Conservation (phyloP, 2,888 invertebrate genomes). For the Polydrusus cervinus region DNA sequence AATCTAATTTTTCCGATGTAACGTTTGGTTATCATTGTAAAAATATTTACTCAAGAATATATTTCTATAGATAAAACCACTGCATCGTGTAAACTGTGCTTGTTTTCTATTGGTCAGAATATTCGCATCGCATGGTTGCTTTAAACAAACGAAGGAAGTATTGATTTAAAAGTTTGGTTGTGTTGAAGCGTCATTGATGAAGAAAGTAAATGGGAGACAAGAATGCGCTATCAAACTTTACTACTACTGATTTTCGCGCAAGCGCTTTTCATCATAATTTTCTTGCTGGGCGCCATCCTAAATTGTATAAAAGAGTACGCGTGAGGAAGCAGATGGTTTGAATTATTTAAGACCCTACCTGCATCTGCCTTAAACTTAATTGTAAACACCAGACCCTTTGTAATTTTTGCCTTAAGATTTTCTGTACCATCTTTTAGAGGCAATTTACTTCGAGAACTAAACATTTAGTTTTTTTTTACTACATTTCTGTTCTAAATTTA, state of each 20-base stretch:
- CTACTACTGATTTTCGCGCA: background rate
- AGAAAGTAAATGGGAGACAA: background rate
- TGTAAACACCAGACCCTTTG: background rate
- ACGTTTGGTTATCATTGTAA: constrained; percentile 15
- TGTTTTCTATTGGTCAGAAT: constrained; percentile 39
- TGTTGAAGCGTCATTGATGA: constrained; percentile 8
- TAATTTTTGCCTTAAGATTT: background rate
- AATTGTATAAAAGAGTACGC: too few species aligned
- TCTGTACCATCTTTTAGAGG: too few species aligned
- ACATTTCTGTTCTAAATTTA: too few species aligned
- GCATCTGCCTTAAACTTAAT: constrained; percentile 4
- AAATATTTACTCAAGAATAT: constrained; percentile 29
- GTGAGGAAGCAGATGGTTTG: constrained; percentile 14
- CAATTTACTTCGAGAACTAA: too few species aligned
- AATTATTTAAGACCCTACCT: background rate
- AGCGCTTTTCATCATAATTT: background rate
- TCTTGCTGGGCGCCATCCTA: constrained; percentile 6
- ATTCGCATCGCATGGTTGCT: constrained; percentile 48
- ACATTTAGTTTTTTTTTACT: too few species aligned
- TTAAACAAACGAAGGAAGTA: constrained; percentile 39
- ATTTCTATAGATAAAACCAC: constrained; percentile 31
- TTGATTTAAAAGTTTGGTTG: constrained; percentile 21
- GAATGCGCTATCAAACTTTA: constrained; percentile 47
- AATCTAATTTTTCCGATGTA: background rate
- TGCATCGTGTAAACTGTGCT: constrained; percentile 45